Evolutionary conservation across 1,140 invertebrate genomes (phyloP).

Genomic region (Leptinotarsa defecta): DNA sequence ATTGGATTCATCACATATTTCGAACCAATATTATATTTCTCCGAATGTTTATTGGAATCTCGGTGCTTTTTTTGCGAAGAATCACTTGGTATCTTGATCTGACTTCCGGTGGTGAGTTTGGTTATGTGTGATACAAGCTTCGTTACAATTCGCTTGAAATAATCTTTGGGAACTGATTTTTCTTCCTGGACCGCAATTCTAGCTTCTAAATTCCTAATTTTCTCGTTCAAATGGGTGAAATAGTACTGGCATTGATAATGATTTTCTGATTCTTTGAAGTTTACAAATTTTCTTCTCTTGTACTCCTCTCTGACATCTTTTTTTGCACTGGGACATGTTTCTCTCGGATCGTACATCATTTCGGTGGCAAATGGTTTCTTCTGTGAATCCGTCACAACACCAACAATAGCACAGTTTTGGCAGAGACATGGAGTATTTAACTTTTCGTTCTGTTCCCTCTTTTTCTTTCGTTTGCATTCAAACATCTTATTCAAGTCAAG

Average conservation of each 20-base stretch:
- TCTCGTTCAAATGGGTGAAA: slow-evolving; percentile 36
- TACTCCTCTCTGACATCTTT: slow-evolving; percentile 15
- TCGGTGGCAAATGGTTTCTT: slow-evolving; percentile 42
- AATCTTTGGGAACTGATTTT: slow-evolving; percentile 45
- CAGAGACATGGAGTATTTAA: slow-evolving; percentile 40
- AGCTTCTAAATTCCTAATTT: slow-evolving; percentile 40
- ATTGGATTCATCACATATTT: slow-evolving; percentile 31
- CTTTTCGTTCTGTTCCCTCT: slow-evolving; percentile 22
- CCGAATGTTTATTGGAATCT: slow-evolving; percentile 5
- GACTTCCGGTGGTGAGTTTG: slow-evolving; percentile 33
- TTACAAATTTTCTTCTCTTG: slow-evolving; percentile 21
- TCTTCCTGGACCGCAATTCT: slow-evolving; percentile 42
- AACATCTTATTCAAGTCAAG: slow-evolving; percentile 37
- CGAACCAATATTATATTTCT: background rate
- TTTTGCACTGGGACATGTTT: slow-evolving; percentile 18
- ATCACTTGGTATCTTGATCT: background rate
- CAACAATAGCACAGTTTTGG: slow-evolving; percentile 44
- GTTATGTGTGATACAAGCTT: slow-evolving; percentile 43
- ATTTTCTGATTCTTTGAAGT: slow-evolving; percentile 32
- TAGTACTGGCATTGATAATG: slow-evolving; percentile 31
- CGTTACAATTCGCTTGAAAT: slow-evolving; percentile 46
- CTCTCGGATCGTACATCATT: slow-evolving; percentile 30
- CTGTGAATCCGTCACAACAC: slow-evolving; percentile 43
- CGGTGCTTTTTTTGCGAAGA: slow-evolving; percentile 14
- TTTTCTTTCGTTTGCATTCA: slow-evolving; percentile 32